Percentiles rank a stretch among this genome's conserved stretches.
phyloP scores from a whole-genome alignment of 2,797 vertebrate species.

The Mycteria americana region DNA sequence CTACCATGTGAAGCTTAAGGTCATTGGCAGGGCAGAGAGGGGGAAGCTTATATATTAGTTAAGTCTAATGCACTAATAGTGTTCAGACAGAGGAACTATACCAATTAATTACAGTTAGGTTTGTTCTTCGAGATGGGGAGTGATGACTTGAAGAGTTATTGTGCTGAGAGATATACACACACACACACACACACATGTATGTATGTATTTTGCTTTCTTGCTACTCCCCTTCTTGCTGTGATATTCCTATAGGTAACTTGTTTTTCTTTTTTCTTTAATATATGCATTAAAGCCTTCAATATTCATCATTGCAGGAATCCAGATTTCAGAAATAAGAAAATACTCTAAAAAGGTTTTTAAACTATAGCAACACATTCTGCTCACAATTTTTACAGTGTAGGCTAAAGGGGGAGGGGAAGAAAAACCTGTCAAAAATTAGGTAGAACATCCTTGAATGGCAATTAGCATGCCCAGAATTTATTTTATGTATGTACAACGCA shows the following conservation, averaged over 20 bases:
- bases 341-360: neutral
- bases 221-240: neutral
- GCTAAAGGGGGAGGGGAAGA: neutral
- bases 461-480: constrained; percentile 62
- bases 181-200: no score
- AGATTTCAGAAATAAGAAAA: neutral
- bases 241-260: neutral
- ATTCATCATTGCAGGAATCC: neutral
- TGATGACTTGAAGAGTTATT: neutral
- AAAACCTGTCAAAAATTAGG: constrained; percentile 43
- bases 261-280: neutral
- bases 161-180: neutral
- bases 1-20: constrained; percentile 61
- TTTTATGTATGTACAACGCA: constrained; percentile 62
- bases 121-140: neutral
- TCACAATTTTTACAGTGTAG: neutral
- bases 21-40: constrained; percentile 58
- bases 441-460: constrained; percentile 46
- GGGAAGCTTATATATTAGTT: constrained; percentile 60
- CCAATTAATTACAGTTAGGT: constrained; percentile 19
- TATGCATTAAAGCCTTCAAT: neutral
- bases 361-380: neutral
- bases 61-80: constrained; percentile 54
- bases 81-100: constrained; percentile 45
- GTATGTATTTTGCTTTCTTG: neutral